Evolutionary conservation across 2,113 vertebrate genomes (phyloP).

Genomic region (Ailuropoda melanoleuca): DNA sequence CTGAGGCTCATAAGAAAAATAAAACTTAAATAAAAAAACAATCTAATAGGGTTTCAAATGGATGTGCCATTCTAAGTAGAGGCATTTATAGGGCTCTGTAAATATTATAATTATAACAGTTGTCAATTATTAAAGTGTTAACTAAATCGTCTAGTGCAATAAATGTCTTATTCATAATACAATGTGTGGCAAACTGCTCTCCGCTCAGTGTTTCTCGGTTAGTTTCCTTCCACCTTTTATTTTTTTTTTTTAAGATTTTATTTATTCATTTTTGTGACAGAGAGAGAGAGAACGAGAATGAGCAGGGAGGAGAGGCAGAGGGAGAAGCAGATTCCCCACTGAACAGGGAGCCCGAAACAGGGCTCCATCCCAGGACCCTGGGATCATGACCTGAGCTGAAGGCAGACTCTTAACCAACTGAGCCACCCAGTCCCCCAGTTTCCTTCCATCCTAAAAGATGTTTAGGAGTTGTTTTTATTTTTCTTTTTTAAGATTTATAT

Average conservation of each 20-base stretch:
- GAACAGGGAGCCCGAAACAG: background rate
- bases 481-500: too few species aligned
- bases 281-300: too few species aligned
- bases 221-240: background rate
- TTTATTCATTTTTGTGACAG: too few species aligned
- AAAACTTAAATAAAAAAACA: background rate
- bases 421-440: background rate
- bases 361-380: background rate
- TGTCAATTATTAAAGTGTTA: background rate
- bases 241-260: too few species aligned
- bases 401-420: background rate
- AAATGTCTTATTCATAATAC: background rate
- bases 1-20: background rate
- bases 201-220: background rate
- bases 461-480: background rate
- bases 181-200: background rate
- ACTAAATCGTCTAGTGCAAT: background rate
- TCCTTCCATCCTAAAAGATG: background rate
- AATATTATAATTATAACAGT: background rate
- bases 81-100: background rate
- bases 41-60: background rate
- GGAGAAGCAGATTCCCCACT: background rate
- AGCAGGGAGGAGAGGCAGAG: background rate
- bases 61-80: background rate
- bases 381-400: background rate